phyloP scores from a whole-genome alignment of 1,140 invertebrate genomes.

The Drosophila pachea region DNA sequence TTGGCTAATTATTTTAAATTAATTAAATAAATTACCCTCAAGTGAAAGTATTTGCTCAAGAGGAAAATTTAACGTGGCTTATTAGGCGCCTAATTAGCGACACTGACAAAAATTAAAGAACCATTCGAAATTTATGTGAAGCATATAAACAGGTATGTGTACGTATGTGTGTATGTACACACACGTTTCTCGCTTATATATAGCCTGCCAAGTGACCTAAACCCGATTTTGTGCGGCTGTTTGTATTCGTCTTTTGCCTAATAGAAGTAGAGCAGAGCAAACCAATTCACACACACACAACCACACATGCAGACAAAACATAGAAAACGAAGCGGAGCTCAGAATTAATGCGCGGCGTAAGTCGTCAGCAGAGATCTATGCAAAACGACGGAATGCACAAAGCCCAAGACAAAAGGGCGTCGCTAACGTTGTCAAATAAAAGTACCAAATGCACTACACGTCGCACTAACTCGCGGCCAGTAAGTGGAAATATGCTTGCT shows the following conservation, averaged over 20 bases:
- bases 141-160: constrained; percentile 18
- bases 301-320: constrained; percentile 8
- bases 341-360: constrained; percentile 10
- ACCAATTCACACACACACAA: neutral
- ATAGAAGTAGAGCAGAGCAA: constrained; percentile 39
- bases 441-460: constrained; percentile 60
- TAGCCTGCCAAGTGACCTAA: constrained; percentile 49
- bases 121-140: constrained; percentile 39
- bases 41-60: constrained; percentile 55
- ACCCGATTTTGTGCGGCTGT: constrained; percentile 49
- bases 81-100: constrained; percentile 58
- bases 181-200: too few relatives aligned
- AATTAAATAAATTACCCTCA: constrained; percentile 30
- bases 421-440: constrained; percentile 43
- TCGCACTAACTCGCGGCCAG: constrained; percentile 19
- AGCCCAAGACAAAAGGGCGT: constrained; percentile 70
- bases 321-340: constrained; percentile 18
- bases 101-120: constrained; percentile 38
- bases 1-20: constrained; percentile 21
- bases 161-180: constrained; percentile 14
- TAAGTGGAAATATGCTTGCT: constrained; percentile 16
- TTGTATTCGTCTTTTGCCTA: constrained; percentile 37
- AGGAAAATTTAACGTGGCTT: constrained; percentile 44
- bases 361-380: constrained; percentile 16
- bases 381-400: constrained; percentile 46